These are phyloP conservation scores for Atherinosoma microstoma DNA, from an alignment of 2,797 vertebrate genomes.

Conservation along the genomic window DNA sequence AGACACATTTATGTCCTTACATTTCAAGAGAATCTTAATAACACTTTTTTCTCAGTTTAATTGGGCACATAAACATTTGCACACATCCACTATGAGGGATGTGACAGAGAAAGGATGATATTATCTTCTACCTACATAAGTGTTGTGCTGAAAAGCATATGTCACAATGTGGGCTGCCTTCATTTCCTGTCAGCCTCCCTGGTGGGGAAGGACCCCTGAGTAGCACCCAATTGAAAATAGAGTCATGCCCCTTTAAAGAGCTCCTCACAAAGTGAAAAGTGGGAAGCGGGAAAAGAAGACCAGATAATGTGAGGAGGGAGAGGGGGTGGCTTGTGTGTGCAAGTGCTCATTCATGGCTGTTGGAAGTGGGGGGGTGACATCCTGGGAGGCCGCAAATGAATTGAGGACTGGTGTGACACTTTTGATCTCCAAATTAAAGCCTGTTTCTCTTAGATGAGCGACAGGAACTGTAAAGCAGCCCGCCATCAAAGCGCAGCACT, in stretches of 20 bases:
- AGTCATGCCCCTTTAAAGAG: constrained; percentile 90
- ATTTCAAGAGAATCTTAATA: background rate
- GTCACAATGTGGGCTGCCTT: constrained; percentile 84
- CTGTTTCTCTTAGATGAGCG: constrained; percentile 51
- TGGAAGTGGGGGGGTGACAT: constrained; percentile 48
- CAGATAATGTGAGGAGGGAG: constrained; percentile 63
- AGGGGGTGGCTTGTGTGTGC: constrained; percentile 62
- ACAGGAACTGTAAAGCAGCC: constrained; percentile 26
- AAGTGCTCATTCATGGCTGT: constrained; percentile 79
- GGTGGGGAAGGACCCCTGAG: constrained; percentile 81
- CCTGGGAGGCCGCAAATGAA: constrained; percentile 73
- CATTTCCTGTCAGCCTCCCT: constrained; percentile 86
- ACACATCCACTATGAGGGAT: constrained; percentile 23
- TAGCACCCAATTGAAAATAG: constrained; percentile 87
- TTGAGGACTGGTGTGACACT: constrained; percentile 73
- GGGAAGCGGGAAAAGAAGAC: constrained; percentile 74
- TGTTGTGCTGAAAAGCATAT: constrained; percentile 83
- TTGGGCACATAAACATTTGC: constrained; percentile 40
- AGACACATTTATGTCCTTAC: background rate
- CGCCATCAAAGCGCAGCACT: constrained; percentile 37
- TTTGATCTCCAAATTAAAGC: constrained; percentile 81
- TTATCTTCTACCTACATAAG: constrained; percentile 59
- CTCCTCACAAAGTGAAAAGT: constrained; percentile 80
- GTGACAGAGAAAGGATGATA: constrained; percentile 70
- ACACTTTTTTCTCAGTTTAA: background rate